Percentiles rank a stretch among this genome's conserved stretches.
phyloP scores from a whole-genome alignment of 2,113 vertebrate genomes.

The Macquaria ambigua region DNA sequence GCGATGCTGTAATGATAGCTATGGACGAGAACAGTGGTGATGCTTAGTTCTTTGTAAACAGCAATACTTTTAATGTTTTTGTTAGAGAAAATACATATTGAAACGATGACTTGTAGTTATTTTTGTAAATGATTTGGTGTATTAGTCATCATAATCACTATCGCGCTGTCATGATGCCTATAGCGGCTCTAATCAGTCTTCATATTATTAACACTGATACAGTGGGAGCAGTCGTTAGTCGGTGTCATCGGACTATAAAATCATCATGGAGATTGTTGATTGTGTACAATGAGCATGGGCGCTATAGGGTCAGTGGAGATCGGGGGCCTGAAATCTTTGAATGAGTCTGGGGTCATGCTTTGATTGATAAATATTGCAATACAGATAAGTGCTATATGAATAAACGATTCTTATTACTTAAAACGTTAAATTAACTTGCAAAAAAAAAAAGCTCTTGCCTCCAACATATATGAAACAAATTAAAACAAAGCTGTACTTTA shows the following conservation, averaged over 20 bases:
- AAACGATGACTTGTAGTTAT: not conserved
- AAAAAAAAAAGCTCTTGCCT: too few relatives aligned
- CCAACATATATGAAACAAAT: too few relatives aligned
- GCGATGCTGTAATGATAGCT: not conserved
- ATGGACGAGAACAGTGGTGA: not conserved
- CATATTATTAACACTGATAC: not conserved
- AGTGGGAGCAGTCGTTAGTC: not conserved
- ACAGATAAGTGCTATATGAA: not conserved
- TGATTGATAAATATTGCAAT: not conserved
- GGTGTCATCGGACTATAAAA: not conserved
- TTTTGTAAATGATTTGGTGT: not conserved
- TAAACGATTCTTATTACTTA: too few relatives aligned
- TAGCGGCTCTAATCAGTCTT: not conserved
- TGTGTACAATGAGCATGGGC: not conserved
- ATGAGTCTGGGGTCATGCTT: not conserved
- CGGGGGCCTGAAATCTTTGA: not conserved
- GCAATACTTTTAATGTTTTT: not conserved
- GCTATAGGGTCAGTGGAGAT: not conserved
- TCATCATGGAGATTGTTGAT: slow-evolving; percentile 1
- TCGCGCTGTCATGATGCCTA: too few relatives aligned
- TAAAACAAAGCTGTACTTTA: too few relatives aligned
- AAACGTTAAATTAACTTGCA: too few relatives aligned
- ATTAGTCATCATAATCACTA: not conserved
- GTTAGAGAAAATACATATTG: not conserved
- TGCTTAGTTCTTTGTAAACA: slow-evolving; percentile 1